These are phyloP conservation scores for Solenopsis fugax DNA, from an alignment of 1,140 invertebrate species.

Conservation along the genomic window DNA sequence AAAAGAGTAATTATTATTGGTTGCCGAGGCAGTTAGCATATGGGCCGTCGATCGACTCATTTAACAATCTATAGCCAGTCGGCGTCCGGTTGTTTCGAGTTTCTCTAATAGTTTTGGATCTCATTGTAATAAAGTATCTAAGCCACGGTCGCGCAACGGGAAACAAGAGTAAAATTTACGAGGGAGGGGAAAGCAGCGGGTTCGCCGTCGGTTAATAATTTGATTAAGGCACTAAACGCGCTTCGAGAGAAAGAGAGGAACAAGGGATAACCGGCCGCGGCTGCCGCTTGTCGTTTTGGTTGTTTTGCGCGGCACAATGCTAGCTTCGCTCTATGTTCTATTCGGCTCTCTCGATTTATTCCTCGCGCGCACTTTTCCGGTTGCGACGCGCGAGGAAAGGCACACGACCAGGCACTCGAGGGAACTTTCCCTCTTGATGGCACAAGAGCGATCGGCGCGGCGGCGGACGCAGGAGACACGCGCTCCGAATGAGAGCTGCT, in stretches of 20 bases:
- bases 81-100: slow-evolving; percentile 39
- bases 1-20: slow-evolving; percentile 57
- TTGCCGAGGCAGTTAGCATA: slow-evolving; percentile 24
- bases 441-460: slow-evolving; percentile 33
- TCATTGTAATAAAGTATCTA: slow-evolving; percentile 55
- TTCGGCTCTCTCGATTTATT: slow-evolving; percentile 63
- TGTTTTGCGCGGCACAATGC: slow-evolving; percentile 50
- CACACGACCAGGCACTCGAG: slow-evolving; percentile 24
- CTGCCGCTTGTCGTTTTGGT: background rate
- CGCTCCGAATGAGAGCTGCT: slow-evolving; percentile 73
- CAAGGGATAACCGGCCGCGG: background rate
- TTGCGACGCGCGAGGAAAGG: slow-evolving; percentile 37
- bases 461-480: slow-evolving; percentile 67
- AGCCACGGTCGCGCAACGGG: slow-evolving; percentile 23
- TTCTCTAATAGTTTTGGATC: slow-evolving; percentile 51
- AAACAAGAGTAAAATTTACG: slow-evolving; percentile 51
- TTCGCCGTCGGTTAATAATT: slow-evolving; percentile 52
- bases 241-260: slow-evolving; percentile 3
- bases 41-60: slow-evolving; percentile 40
- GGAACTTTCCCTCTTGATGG: slow-evolving; percentile 75
- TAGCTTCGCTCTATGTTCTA: slow-evolving; percentile 35
- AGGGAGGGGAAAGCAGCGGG: slow-evolving; percentile 38
- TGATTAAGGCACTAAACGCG: slow-evolving; percentile 37
- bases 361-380: slow-evolving; percentile 39
- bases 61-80: slow-evolving; percentile 23